Conservation (phyloP, 2,113 vertebrate species). For the Sclerurus mexicanus region DNA sequence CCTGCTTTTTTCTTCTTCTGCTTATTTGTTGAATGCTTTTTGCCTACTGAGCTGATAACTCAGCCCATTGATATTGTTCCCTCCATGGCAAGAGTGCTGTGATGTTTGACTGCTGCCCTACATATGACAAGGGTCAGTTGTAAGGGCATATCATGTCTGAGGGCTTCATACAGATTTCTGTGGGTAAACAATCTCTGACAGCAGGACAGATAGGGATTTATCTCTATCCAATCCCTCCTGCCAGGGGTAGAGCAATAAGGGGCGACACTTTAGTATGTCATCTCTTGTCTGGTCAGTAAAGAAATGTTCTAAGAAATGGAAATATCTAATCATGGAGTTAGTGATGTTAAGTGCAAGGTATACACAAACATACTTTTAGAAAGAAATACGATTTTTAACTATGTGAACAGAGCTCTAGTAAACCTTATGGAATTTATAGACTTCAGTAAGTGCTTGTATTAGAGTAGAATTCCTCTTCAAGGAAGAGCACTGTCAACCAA, state of each 20-base stretch:
- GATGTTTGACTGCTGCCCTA: background rate
- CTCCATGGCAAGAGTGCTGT: background rate
- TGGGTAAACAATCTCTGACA: background rate
- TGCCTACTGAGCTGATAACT: background rate
- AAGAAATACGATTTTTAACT: background rate
- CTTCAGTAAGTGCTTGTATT: background rate
- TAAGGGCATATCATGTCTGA: background rate
- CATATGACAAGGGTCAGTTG: background rate
- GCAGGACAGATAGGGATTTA: background rate
- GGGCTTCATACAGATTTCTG: background rate
- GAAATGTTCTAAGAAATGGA: background rate
- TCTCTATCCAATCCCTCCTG: background rate
- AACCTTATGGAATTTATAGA: background rate
- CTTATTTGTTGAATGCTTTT: background rate
- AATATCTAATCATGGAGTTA: background rate
- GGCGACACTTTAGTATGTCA: background rate
- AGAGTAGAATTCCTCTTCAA: background rate
- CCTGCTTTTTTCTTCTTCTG: background rate
- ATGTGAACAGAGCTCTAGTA: background rate
- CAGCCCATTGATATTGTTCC: background rate
- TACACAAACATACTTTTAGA: background rate
- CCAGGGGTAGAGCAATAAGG: background rate
- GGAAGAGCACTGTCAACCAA: background rate
- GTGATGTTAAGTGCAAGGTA: background rate
- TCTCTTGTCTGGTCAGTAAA: background rate